Conservation (phyloP, 1,140 invertebrate species). For the Drosophila bifasciata region DNA sequence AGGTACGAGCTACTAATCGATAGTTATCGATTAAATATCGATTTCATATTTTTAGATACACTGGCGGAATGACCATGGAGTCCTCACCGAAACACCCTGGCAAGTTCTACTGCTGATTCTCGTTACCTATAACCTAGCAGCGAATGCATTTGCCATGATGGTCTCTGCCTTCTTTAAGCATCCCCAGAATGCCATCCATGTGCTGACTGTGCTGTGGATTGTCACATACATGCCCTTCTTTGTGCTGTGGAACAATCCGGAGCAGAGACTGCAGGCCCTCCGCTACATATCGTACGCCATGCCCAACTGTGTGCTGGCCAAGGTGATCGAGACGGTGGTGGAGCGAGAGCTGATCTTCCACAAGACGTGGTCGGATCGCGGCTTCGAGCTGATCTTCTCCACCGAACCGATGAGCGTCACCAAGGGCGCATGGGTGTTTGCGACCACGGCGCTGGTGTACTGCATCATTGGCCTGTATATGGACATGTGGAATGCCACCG, state of each 20-base stretch:
- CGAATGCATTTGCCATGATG: conserved; percentile 43
- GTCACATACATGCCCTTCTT: conserved; percentile 55
- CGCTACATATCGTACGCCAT: conserved; percentile 33
- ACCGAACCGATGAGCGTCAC: conserved; percentile 6
- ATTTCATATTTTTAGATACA: conserved; percentile 24
- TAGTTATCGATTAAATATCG: background rate
- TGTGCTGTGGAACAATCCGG: conserved; percentile 45
- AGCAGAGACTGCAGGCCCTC: background rate
- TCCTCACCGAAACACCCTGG: conserved; percentile 52
- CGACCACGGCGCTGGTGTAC: conserved; percentile 1
- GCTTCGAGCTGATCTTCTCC: conserved; percentile 8
- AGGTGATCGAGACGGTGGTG: conserved; percentile 42
- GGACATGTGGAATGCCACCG: conserved; percentile 55
- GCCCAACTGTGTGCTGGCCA: conserved; percentile 53
- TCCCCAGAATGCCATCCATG: conserved; percentile 22
- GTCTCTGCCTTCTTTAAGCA: conserved; percentile 55
- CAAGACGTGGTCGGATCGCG: conserved; percentile 7
- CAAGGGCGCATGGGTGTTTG: conserved; percentile 30
- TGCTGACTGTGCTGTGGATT: conserved; percentile 52
- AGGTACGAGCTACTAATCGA: conserved; percentile 32
- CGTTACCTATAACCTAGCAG: conserved; percentile 35
- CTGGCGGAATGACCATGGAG: conserved; percentile 39
- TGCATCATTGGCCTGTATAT: conserved; percentile 46
- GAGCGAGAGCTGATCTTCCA: conserved; percentile 47
- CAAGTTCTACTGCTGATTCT: conserved; percentile 38